Conservation (phyloP, 2,113 vertebrate species). For the Aviceda subcristata region DNA sequence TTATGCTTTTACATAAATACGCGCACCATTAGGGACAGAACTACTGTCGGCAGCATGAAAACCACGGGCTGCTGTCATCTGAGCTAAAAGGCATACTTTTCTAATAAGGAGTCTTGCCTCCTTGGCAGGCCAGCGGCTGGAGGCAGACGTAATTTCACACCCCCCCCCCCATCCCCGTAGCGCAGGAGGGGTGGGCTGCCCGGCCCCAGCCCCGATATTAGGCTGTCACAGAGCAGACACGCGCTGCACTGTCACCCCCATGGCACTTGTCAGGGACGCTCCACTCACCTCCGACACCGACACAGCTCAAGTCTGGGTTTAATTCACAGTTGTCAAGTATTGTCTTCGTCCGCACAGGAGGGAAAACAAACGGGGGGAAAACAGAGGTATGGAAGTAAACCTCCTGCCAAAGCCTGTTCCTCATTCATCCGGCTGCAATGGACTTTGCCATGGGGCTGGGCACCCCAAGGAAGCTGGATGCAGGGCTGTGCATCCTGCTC, state of each 20-base stretch:
- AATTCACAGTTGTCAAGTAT: neutral
- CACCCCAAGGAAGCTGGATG: neutral
- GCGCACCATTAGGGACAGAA: neutral
- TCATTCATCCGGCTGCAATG: neutral
- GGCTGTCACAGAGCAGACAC: neutral
- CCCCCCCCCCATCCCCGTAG: no score
- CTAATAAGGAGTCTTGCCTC: neutral
- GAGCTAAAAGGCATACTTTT: neutral
- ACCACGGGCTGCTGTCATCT: neutral
- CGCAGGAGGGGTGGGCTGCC: neutral
- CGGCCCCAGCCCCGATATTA: accelerated
- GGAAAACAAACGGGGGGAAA: neutral
- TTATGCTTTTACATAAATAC: neutral
- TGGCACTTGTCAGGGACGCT: neutral
- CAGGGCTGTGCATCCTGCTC: neutral
- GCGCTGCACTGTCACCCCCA: neutral
- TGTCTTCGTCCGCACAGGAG: neutral
- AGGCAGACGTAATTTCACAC: accelerated
- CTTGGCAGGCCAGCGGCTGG: neutral
- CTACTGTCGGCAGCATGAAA: neutral
- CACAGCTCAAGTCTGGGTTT: neutral
- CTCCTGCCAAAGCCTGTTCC: neutral
- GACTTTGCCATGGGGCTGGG: neutral
- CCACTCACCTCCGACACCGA: neutral
- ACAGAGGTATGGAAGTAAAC: neutral